Conservation (phyloP, 2,113 vertebrate species). For the Montifringilla adamsi region DNA sequence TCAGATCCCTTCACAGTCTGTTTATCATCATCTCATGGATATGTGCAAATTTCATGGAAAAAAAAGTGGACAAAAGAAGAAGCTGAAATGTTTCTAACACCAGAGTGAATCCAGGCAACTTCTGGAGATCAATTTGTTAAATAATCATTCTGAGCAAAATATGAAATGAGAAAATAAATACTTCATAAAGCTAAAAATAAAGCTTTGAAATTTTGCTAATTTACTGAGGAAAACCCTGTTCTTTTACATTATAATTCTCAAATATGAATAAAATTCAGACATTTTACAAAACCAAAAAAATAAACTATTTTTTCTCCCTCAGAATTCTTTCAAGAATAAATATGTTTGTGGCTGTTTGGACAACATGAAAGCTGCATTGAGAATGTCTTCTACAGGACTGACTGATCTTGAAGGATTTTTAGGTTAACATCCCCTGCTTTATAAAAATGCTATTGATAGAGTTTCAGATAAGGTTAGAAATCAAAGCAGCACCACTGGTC, state of each 20-base stretch:
- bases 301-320: background rate
- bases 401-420: background rate
- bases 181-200: background rate
- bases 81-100: background rate
- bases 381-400: background rate
- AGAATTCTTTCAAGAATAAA: background rate
- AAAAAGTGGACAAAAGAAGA: background rate
- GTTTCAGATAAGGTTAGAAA: background rate
- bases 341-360: background rate
- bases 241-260: background rate
- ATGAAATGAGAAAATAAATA: background rate
- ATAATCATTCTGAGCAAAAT: background rate
- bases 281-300: background rate
- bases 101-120: background rate
- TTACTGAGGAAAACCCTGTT: background rate
- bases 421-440: background rate
- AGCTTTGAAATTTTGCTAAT: background rate
- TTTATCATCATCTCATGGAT: slow-evolving; percentile 40
- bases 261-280: background rate
- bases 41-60: background rate
- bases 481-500: background rate
- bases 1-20: slow-evolving; percentile 44
- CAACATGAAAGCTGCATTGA: background rate
- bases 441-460: background rate
- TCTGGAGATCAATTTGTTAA: background rate